Evolutionary conservation across 2,797 vertebrate genomes (phyloP).

Genomic region (Gymnoscopelus braueri): DNA sequence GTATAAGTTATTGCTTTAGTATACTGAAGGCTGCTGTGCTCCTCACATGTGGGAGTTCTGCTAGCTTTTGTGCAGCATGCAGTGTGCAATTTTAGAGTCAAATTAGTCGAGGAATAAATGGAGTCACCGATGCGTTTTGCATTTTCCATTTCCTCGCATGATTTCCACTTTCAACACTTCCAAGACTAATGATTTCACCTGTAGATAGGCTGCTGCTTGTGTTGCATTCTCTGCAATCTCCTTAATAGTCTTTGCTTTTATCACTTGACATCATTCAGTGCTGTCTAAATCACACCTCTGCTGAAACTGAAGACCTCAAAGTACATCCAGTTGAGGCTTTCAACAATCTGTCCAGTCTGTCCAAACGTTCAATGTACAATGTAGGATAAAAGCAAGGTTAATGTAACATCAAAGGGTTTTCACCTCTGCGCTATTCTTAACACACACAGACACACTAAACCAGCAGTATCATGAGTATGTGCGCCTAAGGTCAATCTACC

Average conservation of each 20-base stretch:
- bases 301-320: constrained; percentile 30
- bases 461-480: constrained; percentile 47
- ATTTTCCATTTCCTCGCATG: not conserved
- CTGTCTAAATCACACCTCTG: constrained; percentile 48
- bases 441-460: constrained; percentile 40
- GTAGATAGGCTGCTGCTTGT: constrained; percentile 30
- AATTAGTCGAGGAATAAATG: constrained; percentile 1
- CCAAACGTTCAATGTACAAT: constrained; percentile 45
- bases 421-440: constrained; percentile 25
- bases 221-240: constrained; percentile 30
- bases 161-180: not conserved
- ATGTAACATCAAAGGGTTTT: constrained; percentile 62
- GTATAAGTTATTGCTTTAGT: too few relatives aligned
- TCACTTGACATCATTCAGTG: not conserved
- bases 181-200: constrained; percentile 1
- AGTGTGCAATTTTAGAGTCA: not conserved
- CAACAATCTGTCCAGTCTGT: constrained; percentile 48
- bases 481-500: constrained; percentile 60
- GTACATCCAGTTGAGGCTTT: constrained; percentile 65
- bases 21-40: too few relatives aligned
- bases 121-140: not conserved
- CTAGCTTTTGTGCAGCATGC: constrained; percentile 29
- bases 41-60: not conserved
- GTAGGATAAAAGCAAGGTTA: constrained; percentile 69
- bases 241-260: constrained; percentile 36